Percentiles rank a stretch among this genome's conserved stretches.
phyloP scores from a whole-genome alignment of 2,113 vertebrate genomes.

The Mastomys natalensis region DNA sequence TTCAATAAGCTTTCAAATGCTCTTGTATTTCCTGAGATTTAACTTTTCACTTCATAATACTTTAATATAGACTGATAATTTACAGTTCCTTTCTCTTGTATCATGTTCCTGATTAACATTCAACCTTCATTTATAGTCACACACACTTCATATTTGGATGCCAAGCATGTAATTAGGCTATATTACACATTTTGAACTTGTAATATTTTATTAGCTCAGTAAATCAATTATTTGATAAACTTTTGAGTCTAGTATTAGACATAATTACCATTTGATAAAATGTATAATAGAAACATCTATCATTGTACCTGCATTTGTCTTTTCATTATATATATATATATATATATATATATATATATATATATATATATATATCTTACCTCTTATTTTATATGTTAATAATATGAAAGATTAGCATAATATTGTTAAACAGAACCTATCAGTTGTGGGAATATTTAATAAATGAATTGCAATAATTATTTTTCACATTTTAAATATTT shows the following conservation, averaged over 20 bases:
- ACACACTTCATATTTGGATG: not conserved
- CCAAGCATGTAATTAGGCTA: not conserved
- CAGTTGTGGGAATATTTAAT: not conserved
- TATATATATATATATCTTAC: not conserved
- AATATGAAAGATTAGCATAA: not conserved
- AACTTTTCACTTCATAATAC: not conserved
- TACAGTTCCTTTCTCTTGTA: not conserved
- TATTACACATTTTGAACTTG: not conserved
- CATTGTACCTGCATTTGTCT: not conserved
- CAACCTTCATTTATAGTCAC: not conserved
- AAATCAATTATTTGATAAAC: not conserved
- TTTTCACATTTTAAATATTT: not conserved
- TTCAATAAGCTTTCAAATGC: not conserved
- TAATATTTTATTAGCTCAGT: not conserved
- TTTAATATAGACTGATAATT: not conserved
- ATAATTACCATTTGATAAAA: not conserved
- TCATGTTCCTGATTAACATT: not conserved
- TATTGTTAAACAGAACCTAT: not conserved
- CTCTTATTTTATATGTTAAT: not conserved
- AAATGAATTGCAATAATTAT: not conserved
- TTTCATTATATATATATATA: not conserved
- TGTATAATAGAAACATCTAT: not conserved
- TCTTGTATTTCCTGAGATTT: not conserved
- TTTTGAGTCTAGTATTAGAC: not conserved
- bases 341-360: not conserved